Conservation (phyloP, 2,113 vertebrate genomes). For the Glareola pratincola region DNA sequence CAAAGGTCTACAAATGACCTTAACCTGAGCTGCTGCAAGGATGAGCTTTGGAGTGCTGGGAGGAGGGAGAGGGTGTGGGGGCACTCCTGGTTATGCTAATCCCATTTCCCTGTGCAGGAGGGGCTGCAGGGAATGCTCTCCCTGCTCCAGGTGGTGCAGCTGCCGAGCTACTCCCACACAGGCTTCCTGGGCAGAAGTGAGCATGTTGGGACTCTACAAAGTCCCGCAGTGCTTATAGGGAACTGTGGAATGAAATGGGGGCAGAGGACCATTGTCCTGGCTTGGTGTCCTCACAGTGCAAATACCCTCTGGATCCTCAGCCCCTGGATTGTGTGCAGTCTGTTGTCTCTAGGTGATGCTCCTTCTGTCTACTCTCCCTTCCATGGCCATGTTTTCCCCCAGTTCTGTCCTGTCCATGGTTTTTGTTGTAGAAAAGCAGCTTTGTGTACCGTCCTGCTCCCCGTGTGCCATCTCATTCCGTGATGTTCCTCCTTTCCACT, state of each 20-base stretch:
- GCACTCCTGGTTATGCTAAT: not conserved
- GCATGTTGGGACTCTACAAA: not conserved
- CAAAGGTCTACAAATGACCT: not conserved
- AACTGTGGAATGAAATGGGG: not conserved
- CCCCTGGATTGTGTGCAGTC: not conserved
- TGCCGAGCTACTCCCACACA: not conserved
- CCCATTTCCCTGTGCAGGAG: not conserved
- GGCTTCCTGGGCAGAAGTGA: not conserved
- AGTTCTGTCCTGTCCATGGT: not conserved
- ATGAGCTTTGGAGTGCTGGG: not conserved
- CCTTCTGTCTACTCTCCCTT: not conserved
- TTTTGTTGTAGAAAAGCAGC: conserved; percentile 26
- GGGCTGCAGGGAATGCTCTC: not conserved
- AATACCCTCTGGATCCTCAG: not conserved
- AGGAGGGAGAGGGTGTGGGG: not conserved
- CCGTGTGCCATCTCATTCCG: not conserved
- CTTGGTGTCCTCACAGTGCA: not conserved
- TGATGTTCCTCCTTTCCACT: not conserved
- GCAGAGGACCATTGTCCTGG: not conserved
- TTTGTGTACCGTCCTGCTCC: conserved; percentile 13
- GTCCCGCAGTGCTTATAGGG: not conserved
- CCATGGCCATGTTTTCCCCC: conserved; percentile 8
- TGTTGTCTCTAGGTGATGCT: not conserved
- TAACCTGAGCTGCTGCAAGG: not conserved
- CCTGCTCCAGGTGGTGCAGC: not conserved